Conservation (phyloP, 2,797 vertebrate species). For the Catostomus latipinnis region DNA sequence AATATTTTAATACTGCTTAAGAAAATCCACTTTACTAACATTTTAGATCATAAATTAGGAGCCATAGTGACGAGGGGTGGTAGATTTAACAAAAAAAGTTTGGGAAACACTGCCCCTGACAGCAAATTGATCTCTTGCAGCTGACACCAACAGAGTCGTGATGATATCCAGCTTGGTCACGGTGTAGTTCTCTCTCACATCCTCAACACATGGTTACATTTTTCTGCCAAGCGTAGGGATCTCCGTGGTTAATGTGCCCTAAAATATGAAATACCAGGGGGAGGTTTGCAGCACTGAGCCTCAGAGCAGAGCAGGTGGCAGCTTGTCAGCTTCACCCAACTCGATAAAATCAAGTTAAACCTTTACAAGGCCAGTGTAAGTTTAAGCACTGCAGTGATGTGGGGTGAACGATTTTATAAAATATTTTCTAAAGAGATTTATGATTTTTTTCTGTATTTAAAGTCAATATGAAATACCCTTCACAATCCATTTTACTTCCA, state of each 20-base stretch:
- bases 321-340: constrained; percentile 34
- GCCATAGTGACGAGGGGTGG: not conserved
- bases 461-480: no score
- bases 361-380: constrained; percentile 15
- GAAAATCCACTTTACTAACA: not conserved
- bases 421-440: not conserved
- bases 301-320: constrained; percentile 50
- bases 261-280: constrained; percentile 42
- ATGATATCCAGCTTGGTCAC: constrained; percentile 18
- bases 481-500: no score
- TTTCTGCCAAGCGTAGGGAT: constrained; percentile 28
- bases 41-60: not conserved
- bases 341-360: constrained; percentile 23
- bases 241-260: constrained; percentile 41
- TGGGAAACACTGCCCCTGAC: not conserved
- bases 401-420: not conserved
- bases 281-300: constrained; percentile 15
- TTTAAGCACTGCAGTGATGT: not conserved
- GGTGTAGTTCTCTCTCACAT: constrained; percentile 31
- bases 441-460: no score
- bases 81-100: not conserved
- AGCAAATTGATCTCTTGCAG: constrained; percentile 3
- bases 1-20: not conserved
- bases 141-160: constrained; percentile 26
- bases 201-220: constrained; percentile 24